These are phyloP conservation scores for Heliconius erato DNA, from an alignment of 2,888 invertebrate genomes.

Conservation along the genomic window DNA sequence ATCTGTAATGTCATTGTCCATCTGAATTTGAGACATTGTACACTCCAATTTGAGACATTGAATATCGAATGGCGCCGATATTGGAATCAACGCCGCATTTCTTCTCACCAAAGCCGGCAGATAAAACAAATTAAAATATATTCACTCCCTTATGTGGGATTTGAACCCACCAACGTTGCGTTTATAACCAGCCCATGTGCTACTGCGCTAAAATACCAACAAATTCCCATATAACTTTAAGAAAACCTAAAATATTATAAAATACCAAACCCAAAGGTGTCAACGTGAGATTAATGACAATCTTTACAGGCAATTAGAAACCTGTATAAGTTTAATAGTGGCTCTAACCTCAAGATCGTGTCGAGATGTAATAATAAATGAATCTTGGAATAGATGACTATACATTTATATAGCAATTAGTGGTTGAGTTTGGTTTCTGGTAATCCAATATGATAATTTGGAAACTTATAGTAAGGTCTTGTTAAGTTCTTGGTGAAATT, in stretches of 20 bases:
- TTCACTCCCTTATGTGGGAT: not conserved
- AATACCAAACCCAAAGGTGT: not conserved
- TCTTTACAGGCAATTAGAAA: not conserved
- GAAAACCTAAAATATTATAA: not conserved
- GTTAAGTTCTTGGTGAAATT: no score
- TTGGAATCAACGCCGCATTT: not conserved
- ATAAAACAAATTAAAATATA: not conserved
- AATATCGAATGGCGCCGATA: no score
- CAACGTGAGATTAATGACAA: not conserved
- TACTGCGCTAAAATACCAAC: not conserved
- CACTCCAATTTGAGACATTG: not conserved
- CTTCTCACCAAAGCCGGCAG: not conserved
- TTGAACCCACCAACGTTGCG: not conserved
- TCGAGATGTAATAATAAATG: not conserved
- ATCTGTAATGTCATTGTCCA: no score
- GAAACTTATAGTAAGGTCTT: no score
- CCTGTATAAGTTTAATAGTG: not conserved
- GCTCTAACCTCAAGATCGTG: not conserved
- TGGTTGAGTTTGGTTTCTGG: no score
- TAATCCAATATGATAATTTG: no score
- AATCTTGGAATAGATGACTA: not conserved
- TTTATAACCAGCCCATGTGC: not conserved
- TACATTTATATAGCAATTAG: no score
- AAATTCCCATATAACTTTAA: not conserved
- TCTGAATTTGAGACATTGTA: no score